phyloP scores from a whole-genome alignment of 2,888 invertebrate genomes.

The Phengaris arion region DNA sequence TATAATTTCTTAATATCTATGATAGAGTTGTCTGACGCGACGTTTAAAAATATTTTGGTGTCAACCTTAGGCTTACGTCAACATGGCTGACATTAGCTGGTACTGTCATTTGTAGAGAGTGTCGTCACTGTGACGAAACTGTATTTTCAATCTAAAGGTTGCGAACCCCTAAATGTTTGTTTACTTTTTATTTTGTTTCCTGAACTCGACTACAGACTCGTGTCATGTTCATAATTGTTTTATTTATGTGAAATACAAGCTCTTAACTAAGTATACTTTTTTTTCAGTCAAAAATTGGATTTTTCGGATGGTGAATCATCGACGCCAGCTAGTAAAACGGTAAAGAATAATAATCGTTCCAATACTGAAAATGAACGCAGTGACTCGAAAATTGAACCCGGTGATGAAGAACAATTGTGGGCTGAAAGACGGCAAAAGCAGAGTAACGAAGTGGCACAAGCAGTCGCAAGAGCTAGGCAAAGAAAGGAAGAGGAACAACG shows the following conservation, averaged over 20 bases:
- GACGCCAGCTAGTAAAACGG: conserved; percentile 56
- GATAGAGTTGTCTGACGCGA: too few species aligned
- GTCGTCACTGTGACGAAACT: too few species aligned
- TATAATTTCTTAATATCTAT: too few species aligned
- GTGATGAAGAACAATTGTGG: conserved; percentile 80
- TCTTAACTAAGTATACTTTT: conserved; percentile 31
- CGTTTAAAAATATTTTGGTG: too few species aligned
- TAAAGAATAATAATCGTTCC: conserved; percentile 57
- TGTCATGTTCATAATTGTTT: too few species aligned
- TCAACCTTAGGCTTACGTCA: too few species aligned
- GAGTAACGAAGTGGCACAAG: conserved; percentile 85
- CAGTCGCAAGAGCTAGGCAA: conserved; percentile 90
- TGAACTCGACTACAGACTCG: too few species aligned
- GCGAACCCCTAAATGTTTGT: background rate
- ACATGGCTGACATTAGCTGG: too few species aligned
- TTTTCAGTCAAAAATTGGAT: conserved; percentile 89
- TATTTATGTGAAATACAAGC: background rate
- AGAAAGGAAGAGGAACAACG: conserved; percentile 94
- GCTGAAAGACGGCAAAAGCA: conserved; percentile 85
- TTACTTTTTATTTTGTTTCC: background rate
- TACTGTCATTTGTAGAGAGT: too few species aligned
- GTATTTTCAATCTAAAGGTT: too few species aligned
- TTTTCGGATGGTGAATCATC: conserved; percentile 94
- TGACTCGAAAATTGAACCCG: conserved; percentile 62
- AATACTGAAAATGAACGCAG: conserved; percentile 62